Percentiles rank a stretch among this genome's conserved stretches.
phyloP scores from a whole-genome alignment of 1,140 invertebrate genomes.

The Orchesella cincta region DNA sequence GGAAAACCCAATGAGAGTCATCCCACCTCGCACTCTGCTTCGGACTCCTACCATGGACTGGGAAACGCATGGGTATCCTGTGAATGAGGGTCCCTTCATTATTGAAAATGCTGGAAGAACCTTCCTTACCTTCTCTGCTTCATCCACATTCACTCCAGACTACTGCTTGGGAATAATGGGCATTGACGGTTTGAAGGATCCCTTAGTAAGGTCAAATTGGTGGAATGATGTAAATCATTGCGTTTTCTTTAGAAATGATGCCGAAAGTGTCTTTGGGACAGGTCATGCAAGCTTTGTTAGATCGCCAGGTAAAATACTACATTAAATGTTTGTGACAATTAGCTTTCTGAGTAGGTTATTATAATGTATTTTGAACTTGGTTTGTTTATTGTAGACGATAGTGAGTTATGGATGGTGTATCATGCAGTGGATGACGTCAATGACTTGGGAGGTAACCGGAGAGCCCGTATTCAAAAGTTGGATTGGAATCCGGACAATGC shows the following conservation, averaged over 20 bases:
- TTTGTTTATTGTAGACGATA: slow-evolving; percentile 23
- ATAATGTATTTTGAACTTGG: no score
- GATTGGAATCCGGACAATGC: slow-evolving; percentile 12
- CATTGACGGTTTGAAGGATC: slow-evolving; percentile 43
- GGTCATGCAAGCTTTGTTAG: not conserved
- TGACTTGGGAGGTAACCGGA: not conserved
- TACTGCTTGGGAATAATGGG: slow-evolving; percentile 46
- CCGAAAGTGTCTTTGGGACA: not conserved
- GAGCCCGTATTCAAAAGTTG: slow-evolving; percentile 20
- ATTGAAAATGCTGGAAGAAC: slow-evolving; percentile 37
- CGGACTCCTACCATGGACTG: slow-evolving; percentile 11
- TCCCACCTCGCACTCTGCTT: not conserved
- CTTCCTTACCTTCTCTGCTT: slow-evolving; percentile 41
- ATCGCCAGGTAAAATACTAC: slow-evolving; percentile 18
- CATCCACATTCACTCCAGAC: slow-evolving; percentile 40
- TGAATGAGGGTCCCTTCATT: slow-evolving; percentile 46
- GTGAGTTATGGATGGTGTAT: slow-evolving; percentile 25
- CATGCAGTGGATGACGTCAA: slow-evolving; percentile 18
- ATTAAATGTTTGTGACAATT: not conserved
- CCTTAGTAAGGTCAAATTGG: slow-evolving; percentile 38
- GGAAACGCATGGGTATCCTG: slow-evolving; percentile 28
- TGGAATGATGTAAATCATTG: slow-evolving; percentile 41
- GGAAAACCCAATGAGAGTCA: not conserved
- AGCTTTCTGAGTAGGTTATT: no score
- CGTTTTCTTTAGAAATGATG: slow-evolving; percentile 10